Base-by-base conservation (phyloP, 2,888 invertebrate genomes). In the Tipula helvola region DNA sequence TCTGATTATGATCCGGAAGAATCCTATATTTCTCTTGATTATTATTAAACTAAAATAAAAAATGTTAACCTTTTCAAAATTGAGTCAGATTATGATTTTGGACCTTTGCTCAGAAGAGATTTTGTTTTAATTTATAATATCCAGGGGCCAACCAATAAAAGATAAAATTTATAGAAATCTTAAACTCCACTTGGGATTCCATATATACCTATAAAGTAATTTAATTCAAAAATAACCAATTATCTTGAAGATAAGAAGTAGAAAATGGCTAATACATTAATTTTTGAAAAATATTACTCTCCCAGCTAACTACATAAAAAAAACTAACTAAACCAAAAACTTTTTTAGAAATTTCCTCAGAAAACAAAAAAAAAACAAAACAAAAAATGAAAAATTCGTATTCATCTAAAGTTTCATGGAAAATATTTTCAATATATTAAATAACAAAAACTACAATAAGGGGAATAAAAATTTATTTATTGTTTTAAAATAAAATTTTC, bases 401-500 rank as follows among this genome's bases (percentile, higher is more conserved):
- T 71, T 71, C 71, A 71, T 71, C 28, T 71, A 71, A 71, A 71
- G 71, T 71, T 71, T 71, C 28, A 71, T 71, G 18, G 2, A 71
- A 71, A 28, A 71, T 71, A 71, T 71, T 71, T 71, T 71, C 71
- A 71, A 71, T 71, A 71, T 28, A 71, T 71, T 28, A 71, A 28
- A 71, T 71, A 28, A 28, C 71, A 71, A 71, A 71, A 71, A 71
- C 71, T 28, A 71, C 28, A 10, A 71, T 8, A 28, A 71, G 3
- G 71, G 71, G 71, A 71, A 71, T 71, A 71, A 28, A 52, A 18
- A 71, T 71, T 28, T 71, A 28, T 71, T 71, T 71, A 71, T 71
- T 71, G 71, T 71, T 71, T 71, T 71, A 71, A 71, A 71, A 71
- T 71, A 71, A 71, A 71, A 71, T 71, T 71, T 71, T 71, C 71